Conservation (phyloP, 2,888 invertebrate species). For the Cephus pulcher region DNA sequence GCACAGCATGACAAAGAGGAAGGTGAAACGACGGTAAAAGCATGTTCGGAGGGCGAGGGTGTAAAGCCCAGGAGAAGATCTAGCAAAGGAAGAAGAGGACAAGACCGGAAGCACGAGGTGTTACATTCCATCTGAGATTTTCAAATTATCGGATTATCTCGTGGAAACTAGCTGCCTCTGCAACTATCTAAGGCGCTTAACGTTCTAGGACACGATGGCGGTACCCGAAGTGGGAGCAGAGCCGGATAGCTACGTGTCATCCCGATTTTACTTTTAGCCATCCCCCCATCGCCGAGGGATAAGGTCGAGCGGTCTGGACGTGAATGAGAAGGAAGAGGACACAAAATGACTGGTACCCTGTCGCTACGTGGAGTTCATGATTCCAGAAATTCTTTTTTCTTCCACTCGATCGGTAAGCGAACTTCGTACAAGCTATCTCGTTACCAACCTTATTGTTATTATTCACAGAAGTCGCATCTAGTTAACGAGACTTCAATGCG, state of each 20-base stretch:
- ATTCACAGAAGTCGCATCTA: neutral
- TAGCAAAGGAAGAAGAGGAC: constrained; percentile 18
- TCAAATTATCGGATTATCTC: constrained; percentile 54
- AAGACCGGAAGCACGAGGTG: constrained; percentile 26
- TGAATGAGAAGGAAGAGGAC: neutral
- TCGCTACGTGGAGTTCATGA: neutral
- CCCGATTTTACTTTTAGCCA: neutral
- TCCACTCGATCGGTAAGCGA: neutral
- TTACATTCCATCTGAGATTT: constrained; percentile 52
- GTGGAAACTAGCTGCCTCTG: constrained; percentile 49
- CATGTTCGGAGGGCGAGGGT: neutral
- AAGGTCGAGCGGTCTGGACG: neutral
- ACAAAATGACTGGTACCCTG: neutral
- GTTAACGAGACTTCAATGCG: neutral
- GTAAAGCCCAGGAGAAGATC: constrained; percentile 6
- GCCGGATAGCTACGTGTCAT: neutral
- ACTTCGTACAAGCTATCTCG: neutral
- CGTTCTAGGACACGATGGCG: constrained; percentile 43
- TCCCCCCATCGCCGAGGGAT: neutral
- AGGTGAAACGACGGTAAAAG: neutral
- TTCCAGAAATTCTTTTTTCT: neutral
- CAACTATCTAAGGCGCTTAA: constrained; percentile 52
- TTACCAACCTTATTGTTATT: neutral
- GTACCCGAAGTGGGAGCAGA: constrained; percentile 5
- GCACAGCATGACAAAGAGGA: no score